Base-by-base conservation (phyloP, 2,797 vertebrate genomes). In the Sarcophilus harrisii region DNA sequence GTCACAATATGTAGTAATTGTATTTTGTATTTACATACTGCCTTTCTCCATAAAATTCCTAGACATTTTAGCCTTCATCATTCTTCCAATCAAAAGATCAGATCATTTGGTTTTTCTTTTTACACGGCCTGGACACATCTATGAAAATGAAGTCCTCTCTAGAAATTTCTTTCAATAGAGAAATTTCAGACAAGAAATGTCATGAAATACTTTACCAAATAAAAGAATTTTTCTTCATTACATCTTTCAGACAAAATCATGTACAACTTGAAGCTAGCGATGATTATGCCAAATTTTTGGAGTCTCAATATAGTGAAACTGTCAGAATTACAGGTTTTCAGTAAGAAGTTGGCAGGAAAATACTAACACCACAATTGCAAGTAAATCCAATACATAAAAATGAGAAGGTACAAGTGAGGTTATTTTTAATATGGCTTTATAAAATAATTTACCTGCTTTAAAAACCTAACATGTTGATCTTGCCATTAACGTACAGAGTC, bases 301-400 rank as follows among this genome's bases (percentile, higher is more conserved):
- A 94, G 58, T 92, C 98, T 97, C 95, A 97, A 98, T 98, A 98
- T 95, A 98, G 97, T 95, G 81, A 97, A 98, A 98, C 96, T 98
- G 97, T 98, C 96, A 98, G 94, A 89, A 97, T 98, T 95, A 96
- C 95, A 98, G 97, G 96, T 90, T 97, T 96, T 98, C 97, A 95
- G 58, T 54, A 97, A 96, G 93, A 97, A 18, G 3, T 66, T 97
- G 97, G 96, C 96, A 98, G 96, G 96, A 98, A 97, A 96, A 98
- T 97, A 97, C 97, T 98, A 98, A 98, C 97, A 97, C 27, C 93
- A 96, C 96, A 98, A 96, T 49, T 81, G 90, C 98, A 97, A 96
- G 58, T 96, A 96, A 98, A 97, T 92, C 90, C 89, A 96, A 87
- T 96, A 95, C 21, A 96, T 96, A 98, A 95, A 97, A 96, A 97